A percentile compares a stretch with the other conserved stretches of the same genome.
phyloP scores from a whole-genome alignment of 2,113 vertebrate genomes.

The Burhinus oedicnemus region DNA sequence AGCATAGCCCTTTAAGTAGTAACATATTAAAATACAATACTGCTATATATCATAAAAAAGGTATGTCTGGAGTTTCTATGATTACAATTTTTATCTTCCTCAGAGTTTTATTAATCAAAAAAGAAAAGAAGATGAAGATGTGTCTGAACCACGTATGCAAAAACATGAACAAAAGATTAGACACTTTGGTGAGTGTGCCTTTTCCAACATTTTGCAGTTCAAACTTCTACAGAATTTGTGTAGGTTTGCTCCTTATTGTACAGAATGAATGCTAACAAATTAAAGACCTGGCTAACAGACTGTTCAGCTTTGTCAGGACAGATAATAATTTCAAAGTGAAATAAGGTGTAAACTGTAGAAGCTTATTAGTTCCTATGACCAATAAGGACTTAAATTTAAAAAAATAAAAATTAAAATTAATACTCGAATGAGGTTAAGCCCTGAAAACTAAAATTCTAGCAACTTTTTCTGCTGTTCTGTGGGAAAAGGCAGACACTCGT shows the following conservation, averaged over 20 bases:
- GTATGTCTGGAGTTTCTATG: background rate
- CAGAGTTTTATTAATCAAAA: conserved; percentile 95
- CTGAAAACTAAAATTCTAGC: background rate
- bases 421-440: background rate
- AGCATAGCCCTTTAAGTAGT: background rate
- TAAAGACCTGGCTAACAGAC: background rate
- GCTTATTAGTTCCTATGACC: background rate
- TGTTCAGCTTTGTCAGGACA: background rate
- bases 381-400: background rate
- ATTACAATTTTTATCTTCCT: conserved; percentile 1
- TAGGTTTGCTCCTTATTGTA: background rate
- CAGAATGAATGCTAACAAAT: background rate
- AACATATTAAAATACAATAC: background rate
- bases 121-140: conserved; percentile 83
- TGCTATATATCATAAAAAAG: background rate
- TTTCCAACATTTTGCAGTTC: background rate
- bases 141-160: conserved; percentile 86
- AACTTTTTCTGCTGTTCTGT: background rate
- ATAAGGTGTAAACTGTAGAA: background rate
- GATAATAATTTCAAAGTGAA: background rate
- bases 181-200: conserved; percentile 89
- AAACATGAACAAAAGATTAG: conserved; percentile 90
- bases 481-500: background rate
- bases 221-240: background rate
- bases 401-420: background rate